Evolutionary conservation across 1,140 invertebrate species (phyloP).

Genomic region (Pemphigus obesinymphae): DNA sequence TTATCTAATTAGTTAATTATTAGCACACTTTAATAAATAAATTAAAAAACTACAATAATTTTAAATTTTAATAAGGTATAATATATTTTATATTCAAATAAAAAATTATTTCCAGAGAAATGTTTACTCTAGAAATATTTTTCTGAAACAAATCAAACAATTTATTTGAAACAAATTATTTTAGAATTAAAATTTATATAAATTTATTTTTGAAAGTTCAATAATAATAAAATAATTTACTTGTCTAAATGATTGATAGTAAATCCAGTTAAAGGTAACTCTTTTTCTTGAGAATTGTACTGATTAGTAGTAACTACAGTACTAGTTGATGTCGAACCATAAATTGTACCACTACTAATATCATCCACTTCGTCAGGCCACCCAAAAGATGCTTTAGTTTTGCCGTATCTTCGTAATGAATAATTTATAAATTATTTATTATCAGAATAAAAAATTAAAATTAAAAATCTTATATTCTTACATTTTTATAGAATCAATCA

Average conservation of each 20-base stretch:
- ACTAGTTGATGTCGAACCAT: constrained; percentile 47
- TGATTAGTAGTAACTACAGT: constrained; percentile 45
- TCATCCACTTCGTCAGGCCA: constrained; percentile 96
- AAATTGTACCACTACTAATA: constrained; percentile 58
- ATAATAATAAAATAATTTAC: constrained; percentile 48
- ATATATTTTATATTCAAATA: no score
- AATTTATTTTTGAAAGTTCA: no score
- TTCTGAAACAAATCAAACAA: no score
- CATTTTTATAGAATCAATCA: constrained; percentile 91
- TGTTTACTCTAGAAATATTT: no score
- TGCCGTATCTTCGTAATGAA: constrained; percentile 69
- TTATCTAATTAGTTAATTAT: no score
- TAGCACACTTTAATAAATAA: no score
- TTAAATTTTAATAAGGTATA: no score
- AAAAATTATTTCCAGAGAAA: no score
- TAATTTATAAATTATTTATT: background rate
- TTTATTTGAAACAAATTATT: no score
- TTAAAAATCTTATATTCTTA: constrained; percentile 49
- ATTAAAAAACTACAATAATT: no score
- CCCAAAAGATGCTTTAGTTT: constrained; percentile 91
- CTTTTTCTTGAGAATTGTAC: constrained; percentile 48
- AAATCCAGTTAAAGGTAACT: constrained; percentile 50
- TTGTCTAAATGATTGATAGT: constrained; percentile 57
- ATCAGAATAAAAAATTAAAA: background rate
- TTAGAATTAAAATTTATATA: no score